Evolutionary conservation across 2,113 vertebrate species (phyloP), one percentile per base, ranked within the genome.

Genomic region (Pholis gunnellus): DNA sequence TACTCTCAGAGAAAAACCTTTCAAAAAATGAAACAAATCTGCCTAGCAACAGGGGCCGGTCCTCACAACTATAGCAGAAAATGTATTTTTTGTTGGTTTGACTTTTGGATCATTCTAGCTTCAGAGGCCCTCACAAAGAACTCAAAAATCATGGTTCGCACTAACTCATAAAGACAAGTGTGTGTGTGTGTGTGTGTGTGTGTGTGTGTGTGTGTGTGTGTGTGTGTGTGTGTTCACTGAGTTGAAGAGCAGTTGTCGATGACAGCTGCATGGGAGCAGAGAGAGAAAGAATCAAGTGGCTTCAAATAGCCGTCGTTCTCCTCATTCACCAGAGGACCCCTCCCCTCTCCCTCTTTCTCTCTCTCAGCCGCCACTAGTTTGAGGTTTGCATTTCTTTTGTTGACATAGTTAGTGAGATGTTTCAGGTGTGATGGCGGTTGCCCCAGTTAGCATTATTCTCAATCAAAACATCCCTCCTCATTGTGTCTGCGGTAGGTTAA

Each of bases 221-320:
- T 29, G 56, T 11, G 64, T 60, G 78, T 56, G 90, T 72, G 87
- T 72, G 78, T 76, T 95, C 94, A 92, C 92, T 92, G 90, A 95
- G 94, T 94, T 95, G 92, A 94, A 91, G 94, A 95, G 96, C 97
- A 99, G 97, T 97, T 99, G 98, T 96, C 94, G 81, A 38, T 86
- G 91, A 97, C 98, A 99, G 97, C 97, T 99, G 97, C 96, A 91
- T 90, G 93, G 91, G 84, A 88, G 88, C 70, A 93, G 81, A 38
- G 82, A 94, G 88, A 87, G 92, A 92, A 86, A 87, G 80, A 93
- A 96, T 96, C 96, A 95, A 97, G 95, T 96, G 96, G 96, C 93
- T 94, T 88, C 85, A 87, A 95, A 95, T 95, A 96, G 90, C 92
- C 93, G 70, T 90, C 95, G 95, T 95, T 95, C 96, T 95, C 94